phyloP scores from a whole-genome alignment of 1,140 invertebrate genomes.

The Lucilia sericata region DNA sequence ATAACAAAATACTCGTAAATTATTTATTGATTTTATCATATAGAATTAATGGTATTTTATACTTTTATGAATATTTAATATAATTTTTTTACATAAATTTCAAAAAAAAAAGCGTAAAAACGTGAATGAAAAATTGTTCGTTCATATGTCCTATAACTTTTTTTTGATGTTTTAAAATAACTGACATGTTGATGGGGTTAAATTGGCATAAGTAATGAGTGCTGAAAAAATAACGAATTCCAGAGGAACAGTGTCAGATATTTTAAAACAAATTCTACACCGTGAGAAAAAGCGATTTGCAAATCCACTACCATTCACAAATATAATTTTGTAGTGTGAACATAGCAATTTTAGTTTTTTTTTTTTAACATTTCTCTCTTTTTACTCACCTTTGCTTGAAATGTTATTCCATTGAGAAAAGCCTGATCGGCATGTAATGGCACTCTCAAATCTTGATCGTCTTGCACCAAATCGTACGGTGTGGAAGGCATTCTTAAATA shows the following conservation, averaged over 20 bases:
- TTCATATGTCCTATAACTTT: too few species aligned
- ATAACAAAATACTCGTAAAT: not conserved
- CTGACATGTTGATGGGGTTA: not conserved
- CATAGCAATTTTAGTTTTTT: too few species aligned
- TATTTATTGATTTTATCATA: constrained; percentile 24
- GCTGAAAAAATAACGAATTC: too few species aligned
- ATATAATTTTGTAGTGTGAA: too few species aligned
- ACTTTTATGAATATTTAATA: not conserved
- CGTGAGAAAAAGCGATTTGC: too few species aligned
- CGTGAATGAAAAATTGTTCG: not conserved
- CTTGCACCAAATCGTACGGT: constrained; percentile 93
- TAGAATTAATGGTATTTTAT: constrained; percentile 9
- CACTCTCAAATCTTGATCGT: constrained; percentile 93
- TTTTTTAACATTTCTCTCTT: too few species aligned
- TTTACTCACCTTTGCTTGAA: constrained; percentile 92
- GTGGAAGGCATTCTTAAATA: constrained; percentile 83
- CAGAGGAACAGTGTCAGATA: too few species aligned
- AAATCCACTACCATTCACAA: too few species aligned
- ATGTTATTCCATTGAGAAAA: constrained; percentile 95
- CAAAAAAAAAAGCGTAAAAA: not conserved
- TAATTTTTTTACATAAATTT: not conserved
- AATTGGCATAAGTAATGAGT: too few species aligned
- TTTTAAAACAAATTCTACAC: too few species aligned
- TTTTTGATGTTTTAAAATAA: not conserved
- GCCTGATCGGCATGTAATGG: constrained; percentile 95